A percentile compares a stretch with the other conserved stretches of the same genome.
Evolutionary conservation across 2,888 invertebrate species (phyloP).

Genomic region (Orchestes rusci): DNA sequence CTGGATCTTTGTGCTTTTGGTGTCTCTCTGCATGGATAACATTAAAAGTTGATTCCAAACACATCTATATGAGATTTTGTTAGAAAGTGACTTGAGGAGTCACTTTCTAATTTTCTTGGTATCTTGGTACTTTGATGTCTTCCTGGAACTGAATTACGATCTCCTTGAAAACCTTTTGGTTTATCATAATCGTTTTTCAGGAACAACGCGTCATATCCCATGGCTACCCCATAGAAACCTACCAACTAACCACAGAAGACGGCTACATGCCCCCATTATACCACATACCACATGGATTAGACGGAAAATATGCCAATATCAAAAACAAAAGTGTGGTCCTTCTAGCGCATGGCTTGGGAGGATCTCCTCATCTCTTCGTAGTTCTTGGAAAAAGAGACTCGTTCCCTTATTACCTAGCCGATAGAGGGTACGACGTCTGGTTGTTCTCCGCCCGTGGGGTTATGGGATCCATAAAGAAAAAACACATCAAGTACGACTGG

Average conservation of each 20-base stretch:
- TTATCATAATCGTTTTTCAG: no score
- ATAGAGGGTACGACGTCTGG: conserved; percentile 74
- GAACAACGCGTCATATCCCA: conserved; percentile 43
- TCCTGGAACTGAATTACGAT: no score
- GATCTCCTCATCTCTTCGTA: conserved; percentile 67
- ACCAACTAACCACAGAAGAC: conserved; percentile 60
- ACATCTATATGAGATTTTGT: no score
- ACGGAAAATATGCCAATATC: background rate
- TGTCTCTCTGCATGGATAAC: no score
- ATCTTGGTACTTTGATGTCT: no score
- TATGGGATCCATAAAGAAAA: conserved; percentile 48
- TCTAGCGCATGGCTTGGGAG: conserved; percentile 65
- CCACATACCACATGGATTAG: conserved; percentile 53
- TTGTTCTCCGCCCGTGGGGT: conserved; percentile 75
- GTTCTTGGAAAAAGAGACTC: conserved; percentile 60
- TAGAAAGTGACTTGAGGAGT: no score
- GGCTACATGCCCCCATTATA: conserved; percentile 70
- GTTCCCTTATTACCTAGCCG: conserved; percentile 53
- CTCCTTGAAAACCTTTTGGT: no score
- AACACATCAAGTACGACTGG: conserved; percentile 47
- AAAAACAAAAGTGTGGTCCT: conserved; percentile 50
- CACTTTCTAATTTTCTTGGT: no score
- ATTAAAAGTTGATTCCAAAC: no score
- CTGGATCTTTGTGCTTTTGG: no score
- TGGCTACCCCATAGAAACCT: conserved; percentile 56